Evolutionary conservation across 2,888 invertebrate species (phyloP).

Genomic region (Flabesymbios commensalis): DNA sequence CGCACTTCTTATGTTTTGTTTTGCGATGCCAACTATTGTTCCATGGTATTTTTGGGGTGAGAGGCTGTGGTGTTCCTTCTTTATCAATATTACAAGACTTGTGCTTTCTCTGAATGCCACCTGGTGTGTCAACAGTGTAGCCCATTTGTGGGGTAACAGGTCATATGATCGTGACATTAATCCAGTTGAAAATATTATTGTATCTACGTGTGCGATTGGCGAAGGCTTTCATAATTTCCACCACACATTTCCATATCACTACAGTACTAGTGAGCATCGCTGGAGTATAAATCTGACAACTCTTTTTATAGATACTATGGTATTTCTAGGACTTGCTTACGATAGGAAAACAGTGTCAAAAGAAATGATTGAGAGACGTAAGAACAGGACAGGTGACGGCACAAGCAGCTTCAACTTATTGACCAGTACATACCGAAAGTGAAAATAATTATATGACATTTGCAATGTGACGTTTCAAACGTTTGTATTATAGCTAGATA

Average conservation of each 20-base stretch:
- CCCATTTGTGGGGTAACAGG: conserved; percentile 89
- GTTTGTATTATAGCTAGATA: no score
- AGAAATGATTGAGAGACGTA: conserved; percentile 73
- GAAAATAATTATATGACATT: no score
- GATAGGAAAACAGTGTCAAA: conserved; percentile 77
- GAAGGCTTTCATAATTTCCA: conserved; percentile 92
- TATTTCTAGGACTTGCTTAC: conserved; percentile 78
- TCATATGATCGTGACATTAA: conserved; percentile 84
- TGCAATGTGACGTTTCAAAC: no score
- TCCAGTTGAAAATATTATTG: conserved; percentile 77
- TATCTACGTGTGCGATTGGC: conserved; percentile 65
- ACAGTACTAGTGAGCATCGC: conserved; percentile 86
- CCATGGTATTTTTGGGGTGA: conserved; percentile 87
- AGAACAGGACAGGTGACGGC: conserved; percentile 69
- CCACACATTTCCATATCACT: conserved; percentile 91
- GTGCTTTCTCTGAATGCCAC: conserved; percentile 86
- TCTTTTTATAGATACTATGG: conserved; percentile 78
- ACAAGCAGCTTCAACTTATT: conserved; percentile 17
- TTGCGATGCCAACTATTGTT: conserved; percentile 78
- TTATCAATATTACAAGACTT: conserved; percentile 80
- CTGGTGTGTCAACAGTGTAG: conserved; percentile 92
- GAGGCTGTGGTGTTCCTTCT: conserved; percentile 76
- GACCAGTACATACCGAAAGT: no score
- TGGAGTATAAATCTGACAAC: conserved; percentile 73
- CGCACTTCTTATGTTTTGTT: conserved; percentile 77